A percentile compares a stretch with the other conserved stretches of the same genome.
Evolutionary conservation across 1,140 invertebrate species (phyloP).

Genomic region (Akabosia matsudoensis): DNA sequence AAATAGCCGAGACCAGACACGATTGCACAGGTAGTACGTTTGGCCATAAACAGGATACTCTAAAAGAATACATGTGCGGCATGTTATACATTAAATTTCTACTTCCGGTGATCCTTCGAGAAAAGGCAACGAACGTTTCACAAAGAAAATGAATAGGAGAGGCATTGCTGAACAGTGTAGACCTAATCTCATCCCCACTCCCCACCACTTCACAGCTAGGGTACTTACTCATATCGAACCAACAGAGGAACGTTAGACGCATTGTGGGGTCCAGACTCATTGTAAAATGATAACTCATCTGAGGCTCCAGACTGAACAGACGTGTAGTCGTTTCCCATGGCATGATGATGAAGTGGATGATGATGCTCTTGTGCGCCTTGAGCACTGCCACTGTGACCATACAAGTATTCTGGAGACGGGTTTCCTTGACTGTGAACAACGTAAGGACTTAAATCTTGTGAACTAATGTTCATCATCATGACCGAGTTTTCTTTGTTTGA

Average conservation of each 20-base stretch:
- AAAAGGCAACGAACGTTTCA: no score
- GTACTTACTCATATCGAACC: neutral
- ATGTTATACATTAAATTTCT: no score
- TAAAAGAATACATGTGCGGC: no score
- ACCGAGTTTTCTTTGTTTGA: neutral
- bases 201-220: no score
- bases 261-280: neutral
- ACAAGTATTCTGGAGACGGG: neutral
- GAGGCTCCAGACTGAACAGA: neutral
- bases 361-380: neutral
- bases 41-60: no score
- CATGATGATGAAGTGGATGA: slow-evolving; percentile 12
- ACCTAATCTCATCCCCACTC: no score
- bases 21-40: no score
- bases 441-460: neutral
- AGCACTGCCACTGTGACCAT: neutral
- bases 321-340: neutral
- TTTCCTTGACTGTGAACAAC: neutral
- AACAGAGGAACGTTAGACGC: neutral
- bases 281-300: neutral
- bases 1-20: no score
- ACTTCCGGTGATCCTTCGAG: no score
- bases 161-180: no score
- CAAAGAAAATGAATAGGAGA: no score
- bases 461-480: slow-evolving; percentile 9